A percentile compares a stretch with the other conserved stretches of the same genome.
Evolutionary conservation across 1,140 invertebrate species (phyloP).

Genomic region (Tribolium madens): DNA sequence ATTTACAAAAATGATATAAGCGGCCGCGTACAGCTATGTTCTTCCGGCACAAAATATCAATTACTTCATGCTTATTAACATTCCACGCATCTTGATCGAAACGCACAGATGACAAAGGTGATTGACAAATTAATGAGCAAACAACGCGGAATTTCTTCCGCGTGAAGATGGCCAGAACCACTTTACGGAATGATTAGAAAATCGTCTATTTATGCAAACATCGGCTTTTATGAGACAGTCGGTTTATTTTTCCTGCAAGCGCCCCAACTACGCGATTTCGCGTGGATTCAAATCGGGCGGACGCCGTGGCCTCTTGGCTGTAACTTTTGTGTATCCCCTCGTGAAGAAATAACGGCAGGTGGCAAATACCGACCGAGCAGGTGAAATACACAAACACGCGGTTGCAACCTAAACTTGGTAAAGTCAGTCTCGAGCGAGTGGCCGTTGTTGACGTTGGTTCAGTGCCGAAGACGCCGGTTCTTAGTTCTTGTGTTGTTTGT

Average conservation of each 20-base stretch:
- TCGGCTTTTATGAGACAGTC: neutral
- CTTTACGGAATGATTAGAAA: neutral
- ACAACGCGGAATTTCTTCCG: slow-evolving; percentile 7
- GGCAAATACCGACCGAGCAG: slow-evolving; percentile 41
- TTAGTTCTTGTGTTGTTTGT: neutral
- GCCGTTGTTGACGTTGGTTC: slow-evolving; percentile 16
- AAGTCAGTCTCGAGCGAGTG: slow-evolving; percentile 37
- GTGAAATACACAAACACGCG: slow-evolving; percentile 40
- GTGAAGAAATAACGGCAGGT: slow-evolving; percentile 44
- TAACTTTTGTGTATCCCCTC: neutral
- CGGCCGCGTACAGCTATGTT: neutral
- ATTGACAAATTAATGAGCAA: slow-evolving; percentile 21
- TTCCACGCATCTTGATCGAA: slow-evolving; percentile 10
- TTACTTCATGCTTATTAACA: slow-evolving; percentile 26
- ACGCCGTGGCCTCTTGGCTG: neutral
- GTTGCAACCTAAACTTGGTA: slow-evolving; percentile 32
- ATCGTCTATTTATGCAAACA: neutral
- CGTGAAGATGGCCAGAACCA: neutral
- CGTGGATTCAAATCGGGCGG: neutral
- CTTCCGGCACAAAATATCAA: slow-evolving; percentile 15
- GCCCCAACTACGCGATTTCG: neutral
- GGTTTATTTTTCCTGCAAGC: neutral
- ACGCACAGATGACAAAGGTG: slow-evolving; percentile 13
- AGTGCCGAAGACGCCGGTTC: neutral
- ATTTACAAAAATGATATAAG: neutral